These are phyloP conservation scores for Albula glossodonta DNA, from an alignment of 2,113 vertebrate species.

Conservation along the genomic window DNA sequence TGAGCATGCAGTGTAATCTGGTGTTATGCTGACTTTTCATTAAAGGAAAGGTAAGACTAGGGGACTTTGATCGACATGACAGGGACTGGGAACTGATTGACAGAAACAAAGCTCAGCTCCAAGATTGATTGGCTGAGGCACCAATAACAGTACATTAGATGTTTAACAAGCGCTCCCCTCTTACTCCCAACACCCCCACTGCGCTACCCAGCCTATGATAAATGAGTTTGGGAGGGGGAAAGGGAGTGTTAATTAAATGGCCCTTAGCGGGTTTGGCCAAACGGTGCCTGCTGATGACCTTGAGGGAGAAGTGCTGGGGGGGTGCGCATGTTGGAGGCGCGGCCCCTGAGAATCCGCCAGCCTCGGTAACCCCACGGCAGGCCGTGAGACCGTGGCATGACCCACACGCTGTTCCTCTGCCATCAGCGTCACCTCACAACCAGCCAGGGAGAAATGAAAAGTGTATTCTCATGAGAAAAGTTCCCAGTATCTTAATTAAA, in stretches of 20 bases:
- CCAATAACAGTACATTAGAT: neutral
- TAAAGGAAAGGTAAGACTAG: neutral
- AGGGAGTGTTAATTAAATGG: neutral
- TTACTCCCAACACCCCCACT: neutral
- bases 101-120: neutral
- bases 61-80: neutral
- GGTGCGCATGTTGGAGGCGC: neutral
- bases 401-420: neutral
- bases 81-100: neutral
- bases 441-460: neutral
- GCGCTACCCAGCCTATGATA: neutral
- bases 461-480: neutral
- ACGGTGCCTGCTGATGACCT: neutral
- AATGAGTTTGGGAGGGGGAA: neutral
- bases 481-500: neutral
- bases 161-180: neutral
- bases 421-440: neutral
- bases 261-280: neutral
- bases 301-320: neutral
- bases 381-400: neutral
- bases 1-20: neutral
- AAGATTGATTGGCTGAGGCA: neutral
- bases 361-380: neutral
- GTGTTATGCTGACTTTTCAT: neutral
- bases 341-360: neutral